These are phyloP conservation scores for Cyclina sinensis DNA, from an alignment of 1,140 invertebrate genomes.

Conservation along the genomic window DNA sequence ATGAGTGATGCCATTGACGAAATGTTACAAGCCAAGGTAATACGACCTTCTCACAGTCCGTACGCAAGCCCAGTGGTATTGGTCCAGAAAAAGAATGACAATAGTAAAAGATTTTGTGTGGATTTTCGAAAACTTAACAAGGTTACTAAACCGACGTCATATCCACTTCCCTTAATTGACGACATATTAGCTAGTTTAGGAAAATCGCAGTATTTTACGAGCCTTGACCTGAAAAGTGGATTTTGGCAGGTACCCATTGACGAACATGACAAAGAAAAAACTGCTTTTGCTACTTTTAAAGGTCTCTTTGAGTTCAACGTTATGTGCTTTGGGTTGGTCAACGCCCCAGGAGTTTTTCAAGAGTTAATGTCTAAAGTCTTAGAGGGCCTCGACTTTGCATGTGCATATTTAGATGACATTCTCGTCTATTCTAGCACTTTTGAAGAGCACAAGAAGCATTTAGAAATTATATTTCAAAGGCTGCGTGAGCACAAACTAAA, in stretches of 20 bases:
- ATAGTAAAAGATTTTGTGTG: conserved; percentile 3
- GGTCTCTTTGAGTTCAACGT: conserved; percentile 67
- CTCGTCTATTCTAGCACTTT: conserved; percentile 20
- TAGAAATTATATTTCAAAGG: not conserved
- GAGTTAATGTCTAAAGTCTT: conserved; percentile 74
- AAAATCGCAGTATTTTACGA: no score
- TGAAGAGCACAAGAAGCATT: not conserved
- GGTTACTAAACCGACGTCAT: conserved; percentile 58
- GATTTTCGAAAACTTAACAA: conserved; percentile 27
- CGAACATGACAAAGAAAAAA: conserved; percentile 52
- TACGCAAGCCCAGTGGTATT: not conserved
- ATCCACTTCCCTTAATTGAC: conserved; percentile 77
- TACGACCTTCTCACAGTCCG: conserved; percentile 9
- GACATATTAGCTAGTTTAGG: conserved; percentile 75
- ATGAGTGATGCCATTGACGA: conserved; percentile 61
- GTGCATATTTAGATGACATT: conserved; percentile 71
- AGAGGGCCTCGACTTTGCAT: conserved; percentile 57
- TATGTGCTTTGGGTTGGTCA: conserved; percentile 75
- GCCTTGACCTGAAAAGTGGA: no score
- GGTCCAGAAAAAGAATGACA: no score
- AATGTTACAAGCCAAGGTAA: conserved; percentile 69
- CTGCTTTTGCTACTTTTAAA: conserved; percentile 49
- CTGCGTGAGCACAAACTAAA: conserved; percentile 4
- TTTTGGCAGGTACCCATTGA: no score
- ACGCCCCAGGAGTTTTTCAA: conserved; percentile 74